Evolutionary conservation across 2,797 vertebrate genomes (phyloP).

Genomic region (Emydoidea blandingii): DNA sequence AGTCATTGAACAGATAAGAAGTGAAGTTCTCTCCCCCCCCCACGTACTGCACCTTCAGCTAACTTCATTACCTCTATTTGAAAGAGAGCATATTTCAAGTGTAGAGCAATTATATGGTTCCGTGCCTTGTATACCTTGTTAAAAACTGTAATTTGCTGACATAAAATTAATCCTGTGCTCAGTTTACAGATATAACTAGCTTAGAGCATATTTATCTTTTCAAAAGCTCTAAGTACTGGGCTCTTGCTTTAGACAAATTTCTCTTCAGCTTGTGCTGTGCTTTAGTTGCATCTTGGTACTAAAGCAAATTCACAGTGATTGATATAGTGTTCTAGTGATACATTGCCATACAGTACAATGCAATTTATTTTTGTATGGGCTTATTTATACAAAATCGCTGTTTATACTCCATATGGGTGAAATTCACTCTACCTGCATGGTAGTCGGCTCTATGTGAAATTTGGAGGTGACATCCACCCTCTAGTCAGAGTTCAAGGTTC

Average conservation of each 20-base stretch:
- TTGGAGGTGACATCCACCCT: neutral
- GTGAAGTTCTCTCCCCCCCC: neutral
- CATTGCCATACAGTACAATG: neutral
- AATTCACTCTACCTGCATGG: neutral
- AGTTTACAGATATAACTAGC: constrained; percentile 45
- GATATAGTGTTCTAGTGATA: neutral
- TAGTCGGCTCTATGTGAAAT: neutral
- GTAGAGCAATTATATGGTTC: constrained; percentile 60
- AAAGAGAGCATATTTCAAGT: constrained; percentile 68
- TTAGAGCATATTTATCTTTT: constrained; percentile 41
- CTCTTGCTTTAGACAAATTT: neutral
- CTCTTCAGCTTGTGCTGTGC: neutral
- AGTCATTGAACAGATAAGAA: constrained; percentile 62
- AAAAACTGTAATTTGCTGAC: constrained; percentile 65
- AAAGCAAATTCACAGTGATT: neutral
- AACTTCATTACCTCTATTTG: constrained; percentile 64
- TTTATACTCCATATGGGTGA: neutral
- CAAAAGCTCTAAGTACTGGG: neutral
- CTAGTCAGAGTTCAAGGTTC: neutral
- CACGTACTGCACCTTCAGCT: constrained; percentile 38
- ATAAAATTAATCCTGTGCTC: constrained; percentile 71
- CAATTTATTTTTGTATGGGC: neutral
- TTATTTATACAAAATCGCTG: constrained; percentile 9
- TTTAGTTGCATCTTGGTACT: neutral
- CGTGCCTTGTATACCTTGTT: constrained; percentile 54